phyloP scores from a whole-genome alignment of 1,140 invertebrate genomes.

The Gonatopus flavifemur region DNA sequence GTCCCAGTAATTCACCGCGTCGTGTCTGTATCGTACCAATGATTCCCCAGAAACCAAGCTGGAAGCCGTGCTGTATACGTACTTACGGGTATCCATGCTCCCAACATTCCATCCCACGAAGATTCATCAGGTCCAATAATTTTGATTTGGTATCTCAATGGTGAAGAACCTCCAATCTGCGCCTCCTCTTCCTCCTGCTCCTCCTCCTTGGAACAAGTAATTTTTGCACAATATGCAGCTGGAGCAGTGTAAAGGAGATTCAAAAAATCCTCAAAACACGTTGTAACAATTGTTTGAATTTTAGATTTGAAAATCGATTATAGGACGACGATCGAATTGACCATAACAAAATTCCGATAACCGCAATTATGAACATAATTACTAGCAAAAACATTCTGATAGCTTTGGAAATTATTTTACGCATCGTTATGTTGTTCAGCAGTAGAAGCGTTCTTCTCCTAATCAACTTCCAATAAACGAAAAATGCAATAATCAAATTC shows the following conservation, averaged over 20 bases:
- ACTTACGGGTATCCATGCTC: conserved; percentile 34
- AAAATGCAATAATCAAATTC: no score
- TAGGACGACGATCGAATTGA: not conserved
- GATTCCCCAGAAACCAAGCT: conserved; percentile 26
- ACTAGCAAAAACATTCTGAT: conserved; percentile 8
- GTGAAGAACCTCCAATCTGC: conserved; percentile 10
- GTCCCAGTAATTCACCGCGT: conserved; percentile 23
- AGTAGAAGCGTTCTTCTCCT: conserved; percentile 16
- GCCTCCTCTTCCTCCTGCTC: no score
- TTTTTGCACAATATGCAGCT: not conserved
- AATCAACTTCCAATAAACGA: conserved; percentile 23
- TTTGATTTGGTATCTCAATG: conserved; percentile 29
- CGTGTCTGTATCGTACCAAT: conserved; percentile 27
- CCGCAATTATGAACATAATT: not conserved
- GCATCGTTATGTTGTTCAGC: conserved; percentile 15
- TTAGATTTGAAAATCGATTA: not conserved
- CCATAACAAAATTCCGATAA: not conserved
- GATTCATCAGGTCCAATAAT: conserved; percentile 13
- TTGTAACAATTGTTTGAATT: not conserved
- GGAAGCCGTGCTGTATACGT: conserved; percentile 39
- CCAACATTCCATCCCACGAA: conserved; percentile 22
- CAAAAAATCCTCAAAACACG: not conserved
- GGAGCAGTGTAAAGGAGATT: not conserved
- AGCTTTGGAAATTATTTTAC: conserved; percentile 23
- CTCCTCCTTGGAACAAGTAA: no score